Conservation (phyloP, 2,888 invertebrate genomes). For the Agrotis segetum region DNA sequence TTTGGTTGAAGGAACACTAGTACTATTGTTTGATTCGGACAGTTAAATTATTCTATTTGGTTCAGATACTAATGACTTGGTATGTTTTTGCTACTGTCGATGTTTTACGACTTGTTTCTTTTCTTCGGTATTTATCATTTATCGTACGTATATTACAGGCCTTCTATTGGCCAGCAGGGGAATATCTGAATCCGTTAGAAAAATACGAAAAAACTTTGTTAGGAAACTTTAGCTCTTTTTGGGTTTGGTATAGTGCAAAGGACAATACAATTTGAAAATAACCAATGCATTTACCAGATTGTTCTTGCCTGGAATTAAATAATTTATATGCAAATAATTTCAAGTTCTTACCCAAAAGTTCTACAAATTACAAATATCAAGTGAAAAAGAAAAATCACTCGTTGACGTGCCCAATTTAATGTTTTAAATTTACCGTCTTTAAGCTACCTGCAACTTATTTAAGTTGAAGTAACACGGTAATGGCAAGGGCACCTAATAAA, state of each 20-base stretch:
- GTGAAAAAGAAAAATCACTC: background rate
- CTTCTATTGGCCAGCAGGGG: no score
- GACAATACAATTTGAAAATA: no score
- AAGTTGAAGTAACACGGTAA: background rate
- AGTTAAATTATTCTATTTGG: background rate
- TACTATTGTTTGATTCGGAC: conserved; percentile 15
- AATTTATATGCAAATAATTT: no score
- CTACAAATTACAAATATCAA: background rate
- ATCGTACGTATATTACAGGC: no score
- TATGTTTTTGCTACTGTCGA: background rate
- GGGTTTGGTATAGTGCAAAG: no score
- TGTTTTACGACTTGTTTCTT: background rate
- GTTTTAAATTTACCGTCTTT: background rate
- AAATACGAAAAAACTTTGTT: no score
- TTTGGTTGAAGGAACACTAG: conserved; percentile 28
- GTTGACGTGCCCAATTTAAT: background rate
- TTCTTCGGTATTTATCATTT: no score
- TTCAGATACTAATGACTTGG: background rate
- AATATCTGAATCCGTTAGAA: no score
- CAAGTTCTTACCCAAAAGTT: background rate
- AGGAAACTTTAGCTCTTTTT: no score
- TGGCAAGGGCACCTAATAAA: conserved; percentile 42
- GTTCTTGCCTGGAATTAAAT: no score
- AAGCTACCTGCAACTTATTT: conserved; percentile 35
- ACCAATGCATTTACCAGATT: no score